Evolutionary conservation across 2,113 vertebrate genomes (phyloP).

Genomic region (Phyllostomus hastatus): DNA sequence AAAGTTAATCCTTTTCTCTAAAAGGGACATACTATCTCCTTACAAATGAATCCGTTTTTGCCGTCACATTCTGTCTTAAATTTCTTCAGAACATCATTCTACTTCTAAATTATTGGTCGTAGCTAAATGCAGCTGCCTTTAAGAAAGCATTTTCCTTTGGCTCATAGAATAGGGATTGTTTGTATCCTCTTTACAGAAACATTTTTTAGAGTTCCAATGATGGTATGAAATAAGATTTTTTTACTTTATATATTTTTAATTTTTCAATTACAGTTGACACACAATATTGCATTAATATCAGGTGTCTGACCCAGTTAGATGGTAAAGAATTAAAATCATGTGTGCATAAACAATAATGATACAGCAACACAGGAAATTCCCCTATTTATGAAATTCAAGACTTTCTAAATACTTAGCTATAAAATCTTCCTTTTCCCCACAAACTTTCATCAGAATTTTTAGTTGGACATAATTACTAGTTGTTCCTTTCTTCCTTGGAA

Average conservation of each 20-base stretch:
- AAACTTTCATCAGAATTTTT: neutral
- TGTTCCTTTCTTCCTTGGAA: slow-evolving; percentile 20
- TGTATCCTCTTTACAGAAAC: slow-evolving; percentile 31
- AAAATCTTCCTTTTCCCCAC: neutral
- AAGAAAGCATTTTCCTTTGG: slow-evolving; percentile 15
- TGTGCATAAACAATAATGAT: neutral
- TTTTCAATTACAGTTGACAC: neutral
- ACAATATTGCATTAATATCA: neutral
- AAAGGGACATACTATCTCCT: slow-evolving; percentile 49
- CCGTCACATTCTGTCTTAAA: slow-evolving; percentile 35
- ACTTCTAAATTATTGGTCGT: slow-evolving; percentile 46
- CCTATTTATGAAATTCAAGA: neutral
- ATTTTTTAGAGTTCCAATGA: slow-evolving; percentile 27
- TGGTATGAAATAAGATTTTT: slow-evolving; percentile 8
- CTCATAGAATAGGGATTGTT: neutral
- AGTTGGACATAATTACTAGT: neutral
- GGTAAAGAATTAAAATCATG: neutral
- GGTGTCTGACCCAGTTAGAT: neutral
- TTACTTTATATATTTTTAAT: neutral
- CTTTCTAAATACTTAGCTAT: neutral
- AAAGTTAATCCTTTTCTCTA: slow-evolving; percentile 62
- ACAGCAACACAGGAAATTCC: neutral
- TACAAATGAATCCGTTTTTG: slow-evolving; percentile 49
- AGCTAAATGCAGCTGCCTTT: neutral
- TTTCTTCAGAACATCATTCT: neutral